Base-by-base conservation (phyloP, 2,113 vertebrate species). In the Paradoxurus hermaphroditus region DNA sequence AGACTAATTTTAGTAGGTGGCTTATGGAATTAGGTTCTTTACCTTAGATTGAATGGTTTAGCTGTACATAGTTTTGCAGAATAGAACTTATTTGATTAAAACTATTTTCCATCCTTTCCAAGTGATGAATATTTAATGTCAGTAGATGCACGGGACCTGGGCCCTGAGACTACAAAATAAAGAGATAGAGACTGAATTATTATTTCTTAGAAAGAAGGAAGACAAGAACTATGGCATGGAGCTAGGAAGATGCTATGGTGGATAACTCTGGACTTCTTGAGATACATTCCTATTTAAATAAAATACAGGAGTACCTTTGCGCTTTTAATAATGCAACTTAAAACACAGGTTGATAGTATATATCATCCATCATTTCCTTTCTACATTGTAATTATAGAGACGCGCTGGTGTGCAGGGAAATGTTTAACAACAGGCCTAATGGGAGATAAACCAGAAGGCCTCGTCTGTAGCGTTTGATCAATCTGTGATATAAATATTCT, bases 1-100 rank as follows among this genome's bases (percentile, higher is more conserved):
- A 96, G 95, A 83, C 95, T 95, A 95, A 96, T 97, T 98, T 97
- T 98, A 97, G 95, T 95, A 94, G 95, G 68, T 95, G 79, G 77
- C 90, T 97, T 98, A 96, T 83, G 79, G 94, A 97, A 96, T 93
- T 95, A 95, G 92, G 81, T 92, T 95, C 87, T 81, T 96, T 96
- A 97, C 88, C 91, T 96, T 95, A 72, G 27, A 95, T 34, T 68
- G 68, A 96, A 93, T 94, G 29, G 46, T 62, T 78, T 91, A 85
- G 46, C 89, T 73, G 39, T 86, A 84, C 73, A 91, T 51, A 93
- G 65, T 96, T 92, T 82, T 93, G 34, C 73, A 85, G 36, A 90
- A 59, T 83, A 85, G 6, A 92, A 92, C 29, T 85, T 92, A 84
- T 8, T 92, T 84, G 86, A 87, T 96, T 93, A 94, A 95, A 93